These are phyloP conservation scores for Acrobasis suavella DNA, from an alignment of 2,888 invertebrate genomes.

Conservation along the genomic window DNA sequence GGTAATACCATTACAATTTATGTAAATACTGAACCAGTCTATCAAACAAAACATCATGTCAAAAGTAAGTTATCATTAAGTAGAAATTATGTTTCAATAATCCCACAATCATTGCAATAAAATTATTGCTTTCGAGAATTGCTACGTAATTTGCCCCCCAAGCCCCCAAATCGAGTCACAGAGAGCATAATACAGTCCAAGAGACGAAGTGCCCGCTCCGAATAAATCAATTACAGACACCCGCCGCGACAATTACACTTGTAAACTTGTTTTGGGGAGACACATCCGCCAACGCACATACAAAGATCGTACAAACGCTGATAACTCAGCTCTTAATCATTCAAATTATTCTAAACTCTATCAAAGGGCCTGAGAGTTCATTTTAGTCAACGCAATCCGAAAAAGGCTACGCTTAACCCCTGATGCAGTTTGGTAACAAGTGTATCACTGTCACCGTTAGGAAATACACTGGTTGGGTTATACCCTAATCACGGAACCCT, in stretches of 20 bases:
- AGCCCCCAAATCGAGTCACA: constrained; percentile 32
- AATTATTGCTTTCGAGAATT: constrained; percentile 30
- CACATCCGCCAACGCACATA: constrained; percentile 51
- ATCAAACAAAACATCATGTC: background rate
- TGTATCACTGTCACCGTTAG: constrained; percentile 63
- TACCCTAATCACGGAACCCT: constrained; percentile 71
- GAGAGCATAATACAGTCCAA: constrained; percentile 26
- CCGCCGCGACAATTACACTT: constrained; percentile 71
- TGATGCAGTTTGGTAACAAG: constrained; percentile 58
- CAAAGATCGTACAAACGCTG: constrained; percentile 26
- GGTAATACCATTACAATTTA: too few relatives aligned
- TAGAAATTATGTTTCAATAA: constrained; percentile 12
- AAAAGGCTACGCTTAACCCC: constrained; percentile 43
- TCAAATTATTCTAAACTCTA: background rate
- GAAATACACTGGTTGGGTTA: constrained; percentile 67
- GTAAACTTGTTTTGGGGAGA: constrained; percentile 66
- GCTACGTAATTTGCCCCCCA: constrained; percentile 39
- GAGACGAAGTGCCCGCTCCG: constrained; percentile 39
- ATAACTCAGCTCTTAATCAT: background rate
- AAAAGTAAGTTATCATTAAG: background rate
- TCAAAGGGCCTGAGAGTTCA: background rate
- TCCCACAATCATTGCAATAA: constrained; percentile 25
- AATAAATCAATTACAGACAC: constrained; percentile 74
- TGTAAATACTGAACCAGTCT: background rate
- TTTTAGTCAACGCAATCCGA: constrained; percentile 4